Base-by-base conservation (phyloP, 2,113 vertebrate species). In the Lates calcarifer region DNA sequence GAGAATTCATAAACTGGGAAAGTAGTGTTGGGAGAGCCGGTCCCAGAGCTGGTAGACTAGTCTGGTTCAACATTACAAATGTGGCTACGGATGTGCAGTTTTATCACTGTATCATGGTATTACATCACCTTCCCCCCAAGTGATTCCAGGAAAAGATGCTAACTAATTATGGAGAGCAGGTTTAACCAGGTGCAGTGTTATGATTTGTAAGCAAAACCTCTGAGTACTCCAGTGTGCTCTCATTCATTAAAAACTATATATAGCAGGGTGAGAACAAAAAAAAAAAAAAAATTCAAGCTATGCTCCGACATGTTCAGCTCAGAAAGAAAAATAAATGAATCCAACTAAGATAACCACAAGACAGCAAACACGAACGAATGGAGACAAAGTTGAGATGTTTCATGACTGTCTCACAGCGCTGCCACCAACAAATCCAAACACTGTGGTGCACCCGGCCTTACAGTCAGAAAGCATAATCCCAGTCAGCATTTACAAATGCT, bases 1-100 rank as follows among this genome's bases (percentile, higher is more conserved):
- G 75, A 79, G 86, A 87, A 91, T 82, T 62, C 53, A 81, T 61
- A 70, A 82, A 75, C 17, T 33, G 35, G 55, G 26, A 31, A 26
- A 37, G 39, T 8, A 10, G 49, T 22, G 49, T 18, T 22, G 18
- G 51, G 26, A 60, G 13, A 74, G 64, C 5, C 0, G 37, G 22
- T 74, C 31, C 47, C 39, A 13, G 18, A 63, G 41, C 22, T 13
- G 56, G 5, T 57, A 13, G n/a, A 70, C n/a, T n/a, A n/a, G 5
- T 45, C 2, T 0, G 26, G 41, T 10, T 82, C 47, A 51, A 24
- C 22, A 29, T 55, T n/a, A 6, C 14, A 81, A 74, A 62, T 26
- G 47, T 41, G 22, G 49, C 61, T 15, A 17, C 29, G 67, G 49
- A 77, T 13, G n/a, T 60, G 43, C 3, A 41, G 31, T 33, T 78